Evolutionary conservation across 2,113 vertebrate species (phyloP).

Genomic region (Planiliza haematocheilus): DNA sequence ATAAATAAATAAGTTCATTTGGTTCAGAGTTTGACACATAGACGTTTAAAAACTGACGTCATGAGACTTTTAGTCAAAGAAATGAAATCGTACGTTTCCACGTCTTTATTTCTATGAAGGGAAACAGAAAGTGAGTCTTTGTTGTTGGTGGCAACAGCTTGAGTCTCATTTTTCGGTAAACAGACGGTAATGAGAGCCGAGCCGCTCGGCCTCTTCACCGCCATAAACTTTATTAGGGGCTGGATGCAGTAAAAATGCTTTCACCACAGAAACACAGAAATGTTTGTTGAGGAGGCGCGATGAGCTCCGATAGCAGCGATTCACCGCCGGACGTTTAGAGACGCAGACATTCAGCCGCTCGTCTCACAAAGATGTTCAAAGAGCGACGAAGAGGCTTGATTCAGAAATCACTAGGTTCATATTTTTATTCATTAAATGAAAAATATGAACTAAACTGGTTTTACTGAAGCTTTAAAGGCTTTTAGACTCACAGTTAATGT

Average conservation of each 20-base stretch:
- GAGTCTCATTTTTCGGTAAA: constrained; percentile 62
- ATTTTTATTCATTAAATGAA: too few species aligned
- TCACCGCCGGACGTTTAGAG: neutral
- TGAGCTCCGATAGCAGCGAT: constrained; percentile 32
- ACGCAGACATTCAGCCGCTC: too few species aligned
- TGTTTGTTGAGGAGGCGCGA: constrained; percentile 61
- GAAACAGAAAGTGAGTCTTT: neutral
- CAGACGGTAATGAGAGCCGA: constrained; percentile 55
- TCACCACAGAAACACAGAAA: constrained; percentile 78
- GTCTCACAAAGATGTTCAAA: too few species aligned
- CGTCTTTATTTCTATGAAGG: neutral
- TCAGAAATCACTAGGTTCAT: too few species aligned
- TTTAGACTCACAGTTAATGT: too few species aligned
- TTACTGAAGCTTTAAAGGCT: too few species aligned
- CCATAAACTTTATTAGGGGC: constrained; percentile 80
- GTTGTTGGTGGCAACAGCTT: constrained; percentile 46
- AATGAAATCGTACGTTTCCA: neutral
- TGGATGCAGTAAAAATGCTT: constrained; percentile 62
- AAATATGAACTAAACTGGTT: too few species aligned
- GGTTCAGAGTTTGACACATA: too few species aligned
- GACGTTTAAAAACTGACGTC: too few species aligned
- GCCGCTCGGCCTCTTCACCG: constrained; percentile 33
- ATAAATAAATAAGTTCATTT: too few species aligned
- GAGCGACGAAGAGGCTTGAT: too few species aligned
- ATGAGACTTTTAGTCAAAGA: too few species aligned